Conservation (phyloP, 1,140 invertebrate species). For the Drosophila kikkawai region DNA sequence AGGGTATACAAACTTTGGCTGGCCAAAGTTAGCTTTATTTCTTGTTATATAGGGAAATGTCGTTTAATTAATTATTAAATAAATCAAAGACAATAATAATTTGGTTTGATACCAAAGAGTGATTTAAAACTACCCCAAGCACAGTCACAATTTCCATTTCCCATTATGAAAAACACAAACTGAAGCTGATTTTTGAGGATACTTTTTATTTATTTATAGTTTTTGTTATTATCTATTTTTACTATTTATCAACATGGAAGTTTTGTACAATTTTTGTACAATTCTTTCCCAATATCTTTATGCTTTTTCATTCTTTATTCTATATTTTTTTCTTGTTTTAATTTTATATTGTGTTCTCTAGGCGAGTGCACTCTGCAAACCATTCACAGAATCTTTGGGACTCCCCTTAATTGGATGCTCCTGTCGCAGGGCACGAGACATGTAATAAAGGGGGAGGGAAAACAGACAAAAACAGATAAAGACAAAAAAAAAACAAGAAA, state of each 20-base stretch:
- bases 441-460: constrained; percentile 15
- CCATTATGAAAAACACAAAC: neutral
- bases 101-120: neutral
- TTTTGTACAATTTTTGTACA: no score
- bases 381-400: constrained; percentile 30
- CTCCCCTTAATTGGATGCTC: constrained; percentile 46
- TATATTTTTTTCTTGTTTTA: neutral
- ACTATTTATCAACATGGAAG: no score
- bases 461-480: constrained; percentile 10
- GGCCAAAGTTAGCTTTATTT: no score
- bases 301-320: neutral
- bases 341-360: neutral
- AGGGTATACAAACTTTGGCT: no score
- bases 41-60: no score
- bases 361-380: neutral
- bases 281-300: no score
- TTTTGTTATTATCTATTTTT: no score
- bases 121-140: neutral
- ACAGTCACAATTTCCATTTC: neutral
- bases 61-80: neutral
- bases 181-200: no score
- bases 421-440: constrained; percentile 15
- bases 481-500: neutral
- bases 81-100: neutral
- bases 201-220: no score